These are phyloP conservation scores for Tauraco hartlaubi DNA, from an alignment of 2,797 vertebrate species.

Conservation along the genomic window DNA sequence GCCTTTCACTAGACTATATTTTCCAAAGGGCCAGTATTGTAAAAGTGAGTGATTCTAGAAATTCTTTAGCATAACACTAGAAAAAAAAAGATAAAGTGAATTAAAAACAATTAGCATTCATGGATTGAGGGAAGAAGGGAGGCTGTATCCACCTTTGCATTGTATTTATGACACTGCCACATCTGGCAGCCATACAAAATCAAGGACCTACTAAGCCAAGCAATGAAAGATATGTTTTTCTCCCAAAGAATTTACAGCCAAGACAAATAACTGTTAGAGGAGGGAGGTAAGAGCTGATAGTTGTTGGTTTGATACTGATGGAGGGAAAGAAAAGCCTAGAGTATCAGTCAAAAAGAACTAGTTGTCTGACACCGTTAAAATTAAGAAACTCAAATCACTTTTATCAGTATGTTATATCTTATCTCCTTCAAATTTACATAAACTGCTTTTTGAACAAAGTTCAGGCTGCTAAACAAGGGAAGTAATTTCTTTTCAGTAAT, in stretches of 20 bases:
- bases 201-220: neutral
- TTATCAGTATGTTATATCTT: neutral
- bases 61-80: neutral
- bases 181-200: neutral
- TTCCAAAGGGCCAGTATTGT: neutral
- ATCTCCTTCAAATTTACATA: neutral
- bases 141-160: neutral
- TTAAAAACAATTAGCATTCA: neutral
- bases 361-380: neutral
- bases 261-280: neutral
- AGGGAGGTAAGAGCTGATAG: neutral
- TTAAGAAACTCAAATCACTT: neutral
- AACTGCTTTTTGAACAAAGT: neutral
- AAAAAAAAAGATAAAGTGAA: neutral
- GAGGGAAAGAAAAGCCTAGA: neutral
- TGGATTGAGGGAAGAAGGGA: neutral
- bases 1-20: neutral
- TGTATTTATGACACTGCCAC: neutral
- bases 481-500: neutral
- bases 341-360: neutral
- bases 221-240: neutral
- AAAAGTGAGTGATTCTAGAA: neutral
- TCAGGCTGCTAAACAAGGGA: neutral
- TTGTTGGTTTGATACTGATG: neutral
- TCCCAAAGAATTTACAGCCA: neutral